phyloP scores from a whole-genome alignment of 2,113 vertebrate genomes.

The Channa argus region DNA sequence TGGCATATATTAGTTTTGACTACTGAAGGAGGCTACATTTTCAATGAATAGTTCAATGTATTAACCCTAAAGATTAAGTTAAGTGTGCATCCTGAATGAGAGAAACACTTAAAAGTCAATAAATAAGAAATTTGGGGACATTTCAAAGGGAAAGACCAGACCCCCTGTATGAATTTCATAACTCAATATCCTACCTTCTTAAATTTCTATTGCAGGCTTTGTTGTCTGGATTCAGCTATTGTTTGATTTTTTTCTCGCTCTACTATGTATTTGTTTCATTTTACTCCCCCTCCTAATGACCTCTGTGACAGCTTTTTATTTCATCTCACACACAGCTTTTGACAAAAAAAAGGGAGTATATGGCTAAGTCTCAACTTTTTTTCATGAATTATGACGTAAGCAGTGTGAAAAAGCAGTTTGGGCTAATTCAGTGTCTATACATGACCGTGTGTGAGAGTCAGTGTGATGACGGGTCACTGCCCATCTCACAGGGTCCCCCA shows the following conservation, averaged over 20 bases:
- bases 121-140: conserved; percentile 60
- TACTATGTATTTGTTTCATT: conserved; percentile 88
- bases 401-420: conserved; percentile 80
- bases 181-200: conserved; percentile 87
- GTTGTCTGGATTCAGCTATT: conserved; percentile 88
- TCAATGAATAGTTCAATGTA: too few species aligned
- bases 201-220: conserved; percentile 90
- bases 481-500: conserved; percentile 92
- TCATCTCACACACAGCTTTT: conserved; percentile 76
- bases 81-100: conserved; percentile 53
- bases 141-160: conserved; percentile 78
- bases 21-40: background rate
- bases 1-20: conserved; percentile 1
- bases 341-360: conserved; percentile 67
- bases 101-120: conserved; percentile 61
- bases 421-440: conserved; percentile 68
- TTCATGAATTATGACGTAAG: conserved; percentile 73
- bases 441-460: conserved; percentile 75
- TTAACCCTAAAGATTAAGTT: background rate
- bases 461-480: conserved; percentile 95
- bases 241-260: conserved; percentile 82
- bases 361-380: conserved; percentile 61
- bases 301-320: conserved; percentile 87
- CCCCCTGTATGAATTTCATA: conserved; percentile 87
- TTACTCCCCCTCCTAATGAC: conserved; percentile 88